Evolutionary conservation across 2,113 vertebrate species (phyloP).

Genomic region (Deroptyus accipitrinus): DNA sequence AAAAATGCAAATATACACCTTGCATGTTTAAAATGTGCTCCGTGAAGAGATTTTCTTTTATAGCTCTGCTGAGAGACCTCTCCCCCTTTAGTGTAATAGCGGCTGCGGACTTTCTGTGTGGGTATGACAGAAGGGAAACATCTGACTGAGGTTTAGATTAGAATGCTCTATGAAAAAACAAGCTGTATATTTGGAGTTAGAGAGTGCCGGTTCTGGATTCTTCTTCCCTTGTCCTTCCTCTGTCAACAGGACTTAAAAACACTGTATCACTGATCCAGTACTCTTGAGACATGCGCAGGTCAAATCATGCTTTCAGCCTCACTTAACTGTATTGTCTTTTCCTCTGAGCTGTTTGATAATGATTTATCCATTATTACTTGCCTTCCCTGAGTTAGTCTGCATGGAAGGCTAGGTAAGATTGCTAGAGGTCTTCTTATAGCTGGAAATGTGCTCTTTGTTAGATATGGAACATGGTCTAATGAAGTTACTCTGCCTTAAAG

Average conservation of each 20-base stretch:
- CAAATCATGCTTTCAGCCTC: neutral
- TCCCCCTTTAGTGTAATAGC: neutral
- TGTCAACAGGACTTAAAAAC: neutral
- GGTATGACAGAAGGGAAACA: neutral
- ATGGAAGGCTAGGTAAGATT: neutral
- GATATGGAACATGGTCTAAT: neutral
- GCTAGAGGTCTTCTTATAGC: neutral
- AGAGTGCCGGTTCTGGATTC: neutral
- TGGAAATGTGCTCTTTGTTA: neutral
- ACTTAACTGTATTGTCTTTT: neutral
- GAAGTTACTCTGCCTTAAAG: neutral
- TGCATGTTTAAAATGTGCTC: neutral
- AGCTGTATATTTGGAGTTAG: rapidly evolving
- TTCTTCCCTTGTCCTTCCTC: neutral
- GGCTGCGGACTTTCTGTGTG: neutral
- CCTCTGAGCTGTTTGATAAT: neutral
- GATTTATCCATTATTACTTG: neutral
- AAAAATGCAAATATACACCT: neutral
- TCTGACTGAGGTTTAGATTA: neutral
- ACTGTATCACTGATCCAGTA: neutral
- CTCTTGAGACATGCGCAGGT: neutral
- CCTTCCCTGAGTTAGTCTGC: neutral
- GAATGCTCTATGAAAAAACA: neutral
- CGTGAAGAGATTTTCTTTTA: neutral
- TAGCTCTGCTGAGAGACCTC: neutral